Evolutionary conservation across 1,140 invertebrate species (phyloP), one percentile per base, ranked within the genome.

Genomic region (Drosophila orena): DNA sequence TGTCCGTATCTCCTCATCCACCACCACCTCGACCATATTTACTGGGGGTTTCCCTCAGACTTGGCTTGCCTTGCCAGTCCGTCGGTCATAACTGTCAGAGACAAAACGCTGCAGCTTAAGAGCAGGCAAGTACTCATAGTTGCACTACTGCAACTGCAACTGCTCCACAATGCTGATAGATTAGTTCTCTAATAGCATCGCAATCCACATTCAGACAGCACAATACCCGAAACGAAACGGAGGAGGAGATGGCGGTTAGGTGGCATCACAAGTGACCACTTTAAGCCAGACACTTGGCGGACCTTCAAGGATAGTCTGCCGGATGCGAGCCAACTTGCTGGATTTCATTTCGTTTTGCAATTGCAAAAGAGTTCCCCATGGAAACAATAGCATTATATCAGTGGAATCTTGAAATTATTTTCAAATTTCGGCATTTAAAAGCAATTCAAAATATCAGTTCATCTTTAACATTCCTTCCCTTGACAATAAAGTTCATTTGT

Each of bases 51-150:
- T n/a, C 27, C 58, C 30, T 27, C 14, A 30, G 47, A 60, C 61
- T 38, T 65, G 15, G 27, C 59, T 58, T 58, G 24, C 17, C 59
- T 58, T 58, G 24, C 17, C 34, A 5, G 37, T 14, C 40, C n/a
- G 40, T 42, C n/a, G 62, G 56, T 84, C 76, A 84, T 84, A 84
- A 84, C 76, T 84, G 80, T 84, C 80, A 71, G 60, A 79, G 54
- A 27, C 59, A 76, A 64, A 72, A 52, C 44, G 46, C 54, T 17
- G n/a, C 38, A 73, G 64, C 47, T 71, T 43, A 57, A 43, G 20
- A 47, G 15, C n/a, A 15, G 30, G 30, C 37, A 22, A 14, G 54
- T 65, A 43, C 42, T 57, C 11, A 50, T 47, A 42, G 27, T 50
- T 72, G 57, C 55, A 57, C 11, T 20, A 15, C 15, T 27, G 22